Base-by-base conservation (phyloP, 2,888 invertebrate species). In the Norana najaformis region DNA sequence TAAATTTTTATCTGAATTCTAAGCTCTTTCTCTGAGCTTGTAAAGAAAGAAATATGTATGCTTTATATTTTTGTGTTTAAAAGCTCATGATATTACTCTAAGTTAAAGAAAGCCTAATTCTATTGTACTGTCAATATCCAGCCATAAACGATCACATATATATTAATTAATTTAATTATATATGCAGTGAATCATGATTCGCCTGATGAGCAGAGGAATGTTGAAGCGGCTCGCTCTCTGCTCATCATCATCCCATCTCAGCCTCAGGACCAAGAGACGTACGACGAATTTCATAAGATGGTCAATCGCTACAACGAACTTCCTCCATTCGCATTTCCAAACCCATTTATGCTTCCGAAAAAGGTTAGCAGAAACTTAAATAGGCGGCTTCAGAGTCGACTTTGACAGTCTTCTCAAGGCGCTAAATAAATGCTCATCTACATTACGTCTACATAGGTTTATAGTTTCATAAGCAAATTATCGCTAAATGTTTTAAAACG, bases 241-340 rank as follows among this genome's bases (percentile, higher is more conserved):
- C 96, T 99, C 91, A 97, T 98, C 37, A 97, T 99, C 88, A 97
- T 97, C 0, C 97, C 97, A 0, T 97, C 98, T 38, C 97, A 98
- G 88, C 98, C 98, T 0, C 92, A 93, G 16, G 93, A 94, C 89
- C 96, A 92, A 94, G 95, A 88, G 96, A 94, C 95, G 91, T 95
- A 95, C 91, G 96, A 96, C 92, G 96, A 96, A 53, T 99, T 99
- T 95, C 97, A 97, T 30, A 96, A 96, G 89, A 96, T 96, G 94
- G 98, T 99, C 38, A 96, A 97, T 90, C 95, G 96, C 90, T 98
- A 97, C 95, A 98, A 97, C 94, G 95, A 96, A 89, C 96, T 95
- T 94, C 96, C 96, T 92, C 98, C 98, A 0, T 98, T 98, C 94
- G 96, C 96, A 93, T 98, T 98, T 94, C 95, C 95, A 13, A 95